Evolutionary conservation across 2,797 vertebrate species (phyloP).

Genomic region (Lemur catta): DNA sequence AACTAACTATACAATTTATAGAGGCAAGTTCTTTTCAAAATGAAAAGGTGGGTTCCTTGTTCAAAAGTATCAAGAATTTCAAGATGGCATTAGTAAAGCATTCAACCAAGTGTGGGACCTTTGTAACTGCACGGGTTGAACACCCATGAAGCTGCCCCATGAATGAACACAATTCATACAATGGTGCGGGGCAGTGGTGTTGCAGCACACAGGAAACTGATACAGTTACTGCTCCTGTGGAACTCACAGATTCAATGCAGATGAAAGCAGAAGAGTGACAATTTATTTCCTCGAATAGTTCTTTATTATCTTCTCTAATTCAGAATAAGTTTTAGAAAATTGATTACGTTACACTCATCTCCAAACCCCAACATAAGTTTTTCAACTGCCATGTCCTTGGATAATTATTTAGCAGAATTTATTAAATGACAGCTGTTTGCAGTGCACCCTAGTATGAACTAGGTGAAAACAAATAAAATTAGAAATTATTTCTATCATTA

Average conservation of each 20-base stretch:
- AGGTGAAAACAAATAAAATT: constrained; percentile 11
- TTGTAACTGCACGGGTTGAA: neutral
- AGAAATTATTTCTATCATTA: constrained; percentile 3
- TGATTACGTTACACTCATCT: neutral
- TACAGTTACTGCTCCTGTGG: neutral
- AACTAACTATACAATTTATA: neutral
- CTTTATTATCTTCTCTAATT: neutral
- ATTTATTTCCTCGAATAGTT: neutral
- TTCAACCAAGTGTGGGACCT: neutral
- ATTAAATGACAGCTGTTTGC: neutral
- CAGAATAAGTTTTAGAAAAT: neutral
- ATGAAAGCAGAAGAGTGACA: neutral
- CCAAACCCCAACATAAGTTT: neutral
- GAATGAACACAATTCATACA: neutral
- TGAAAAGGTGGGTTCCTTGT: neutral
- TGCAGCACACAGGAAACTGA: fast-evolving
- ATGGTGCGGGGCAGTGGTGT: fast-evolving
- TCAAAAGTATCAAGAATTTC: neutral
- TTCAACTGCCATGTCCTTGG: neutral
- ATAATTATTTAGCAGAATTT: constrained; percentile 19
- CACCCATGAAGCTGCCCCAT: neutral
- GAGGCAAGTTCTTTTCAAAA: neutral
- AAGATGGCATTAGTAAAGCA: neutral
- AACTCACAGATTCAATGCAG: neutral
- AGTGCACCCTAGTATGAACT: neutral